These are phyloP conservation scores for Salminus brasiliensis DNA, from an alignment of 2,113 vertebrate genomes.

Conservation along the genomic window DNA sequence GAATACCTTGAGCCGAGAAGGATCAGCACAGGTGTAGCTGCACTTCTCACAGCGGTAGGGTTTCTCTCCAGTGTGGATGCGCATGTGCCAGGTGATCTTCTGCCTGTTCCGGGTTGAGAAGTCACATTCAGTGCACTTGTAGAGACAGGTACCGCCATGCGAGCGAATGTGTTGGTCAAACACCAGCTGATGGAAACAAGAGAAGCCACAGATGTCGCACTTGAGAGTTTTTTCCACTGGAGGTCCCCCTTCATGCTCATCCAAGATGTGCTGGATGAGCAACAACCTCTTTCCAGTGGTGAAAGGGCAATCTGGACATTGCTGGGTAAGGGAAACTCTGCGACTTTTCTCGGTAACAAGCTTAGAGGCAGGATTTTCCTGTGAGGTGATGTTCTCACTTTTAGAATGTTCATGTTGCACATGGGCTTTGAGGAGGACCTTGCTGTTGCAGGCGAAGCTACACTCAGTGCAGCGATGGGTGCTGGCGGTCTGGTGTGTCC, in stretches of 20 bases:
- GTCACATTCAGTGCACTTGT: constrained; percentile 90
- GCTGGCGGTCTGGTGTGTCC: constrained; percentile 75
- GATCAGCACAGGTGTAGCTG: constrained; percentile 88
- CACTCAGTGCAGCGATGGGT: constrained; percentile 78
- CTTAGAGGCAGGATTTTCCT: constrained; percentile 70
- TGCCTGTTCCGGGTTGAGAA: constrained; percentile 93
- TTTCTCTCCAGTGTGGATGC: constrained; percentile 95
- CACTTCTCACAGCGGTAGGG: constrained; percentile 93
- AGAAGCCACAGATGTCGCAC: constrained; percentile 86
- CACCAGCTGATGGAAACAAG: constrained; percentile 87
- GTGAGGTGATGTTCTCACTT: constrained; percentile 63
- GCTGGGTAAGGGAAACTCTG: constrained; percentile 80
- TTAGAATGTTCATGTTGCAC: constrained; percentile 79
- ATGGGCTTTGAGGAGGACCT: constrained; percentile 79
- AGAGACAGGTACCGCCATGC: constrained; percentile 87
- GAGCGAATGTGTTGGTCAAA: constrained; percentile 92
- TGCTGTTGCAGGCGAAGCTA: constrained; percentile 76
- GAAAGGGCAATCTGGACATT: constrained; percentile 84
- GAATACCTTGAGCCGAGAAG: constrained; percentile 90
- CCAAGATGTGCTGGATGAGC: constrained; percentile 85
- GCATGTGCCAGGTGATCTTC: constrained; percentile 97
- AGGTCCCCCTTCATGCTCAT: constrained; percentile 78
- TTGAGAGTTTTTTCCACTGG: constrained; percentile 73
- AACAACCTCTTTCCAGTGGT: constrained; percentile 82
- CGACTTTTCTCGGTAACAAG: constrained; percentile 79